Conservation (phyloP, 2,113 vertebrate genomes). For the Osmerus eperlanus region DNA sequence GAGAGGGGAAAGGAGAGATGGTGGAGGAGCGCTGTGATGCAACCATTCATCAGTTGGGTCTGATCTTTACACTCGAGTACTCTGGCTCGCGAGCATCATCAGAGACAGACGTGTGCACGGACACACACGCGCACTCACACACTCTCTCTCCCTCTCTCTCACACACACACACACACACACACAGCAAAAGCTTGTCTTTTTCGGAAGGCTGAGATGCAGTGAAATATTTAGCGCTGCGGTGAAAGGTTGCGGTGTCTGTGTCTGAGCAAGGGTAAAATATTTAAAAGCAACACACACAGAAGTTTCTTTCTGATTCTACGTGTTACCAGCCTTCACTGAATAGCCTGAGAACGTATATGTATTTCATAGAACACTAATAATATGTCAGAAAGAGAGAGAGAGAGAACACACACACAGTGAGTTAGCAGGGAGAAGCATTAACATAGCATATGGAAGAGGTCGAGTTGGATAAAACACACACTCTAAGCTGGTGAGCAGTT, state of each 20-base stretch:
- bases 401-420: slow-evolving; percentile 25
- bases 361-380: neutral
- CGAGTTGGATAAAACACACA: slow-evolving; percentile 13
- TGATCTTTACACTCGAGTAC: too few relatives aligned
- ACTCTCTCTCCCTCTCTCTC: neutral
- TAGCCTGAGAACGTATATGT: too few relatives aligned
- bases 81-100: too few relatives aligned
- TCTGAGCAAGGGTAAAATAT: neutral
- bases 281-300: neutral
- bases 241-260: neutral
- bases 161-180: slow-evolving; percentile 8
- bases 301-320: neutral
- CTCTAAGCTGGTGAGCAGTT: neutral
- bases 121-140: neutral
- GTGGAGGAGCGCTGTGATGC: too few relatives aligned
- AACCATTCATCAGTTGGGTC: too few relatives aligned
- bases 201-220: slow-evolving; percentile 18
- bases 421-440: slow-evolving; percentile 1
- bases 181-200: neutral
- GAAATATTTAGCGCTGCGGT: slow-evolving; percentile 22
- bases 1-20: too few relatives aligned
- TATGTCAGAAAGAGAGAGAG: slow-evolving; percentile 16
- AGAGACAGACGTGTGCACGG: neutral
- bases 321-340: too few relatives aligned
- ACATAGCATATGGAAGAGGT: slow-evolving; percentile 16